Conservation (phyloP, 2,888 invertebrate genomes). For the Chironomus riparius region DNA sequence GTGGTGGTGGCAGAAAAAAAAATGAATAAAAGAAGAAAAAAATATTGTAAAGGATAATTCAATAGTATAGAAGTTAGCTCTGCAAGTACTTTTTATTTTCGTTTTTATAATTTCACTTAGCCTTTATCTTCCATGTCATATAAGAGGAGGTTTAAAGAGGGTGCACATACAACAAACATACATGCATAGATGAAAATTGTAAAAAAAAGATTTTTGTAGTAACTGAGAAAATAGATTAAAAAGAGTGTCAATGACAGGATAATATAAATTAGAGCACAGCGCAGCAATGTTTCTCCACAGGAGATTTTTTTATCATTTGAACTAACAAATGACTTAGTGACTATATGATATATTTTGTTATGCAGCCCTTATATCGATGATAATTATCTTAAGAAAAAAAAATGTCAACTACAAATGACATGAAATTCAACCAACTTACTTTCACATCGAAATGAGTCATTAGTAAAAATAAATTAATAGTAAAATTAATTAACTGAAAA, state of each 20-base stretch:
- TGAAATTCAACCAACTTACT: too few species aligned
- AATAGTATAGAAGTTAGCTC: neutral
- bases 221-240: neutral
- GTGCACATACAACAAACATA: neutral
- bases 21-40: neutral
- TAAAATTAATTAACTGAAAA: too few species aligned
- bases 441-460: too few species aligned
- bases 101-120: neutral
- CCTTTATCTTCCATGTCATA: neutral
- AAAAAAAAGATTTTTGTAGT: neutral
- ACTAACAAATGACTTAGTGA: neutral
- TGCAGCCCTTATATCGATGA: too few species aligned
- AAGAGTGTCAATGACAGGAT: conserved; percentile 19
- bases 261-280: conserved; percentile 4
- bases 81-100: neutral
- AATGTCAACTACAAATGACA: too few species aligned
- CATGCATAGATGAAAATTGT: neutral
- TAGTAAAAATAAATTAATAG: too few species aligned
- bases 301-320: neutral
- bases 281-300: neutral
- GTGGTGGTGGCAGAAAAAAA: neutral
- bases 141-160: neutral
- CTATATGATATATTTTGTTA: too few species aligned
- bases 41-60: neutral
- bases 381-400: too few species aligned